phyloP scores from a whole-genome alignment of 2,113 vertebrate species.

The Isichthys henryi region DNA sequence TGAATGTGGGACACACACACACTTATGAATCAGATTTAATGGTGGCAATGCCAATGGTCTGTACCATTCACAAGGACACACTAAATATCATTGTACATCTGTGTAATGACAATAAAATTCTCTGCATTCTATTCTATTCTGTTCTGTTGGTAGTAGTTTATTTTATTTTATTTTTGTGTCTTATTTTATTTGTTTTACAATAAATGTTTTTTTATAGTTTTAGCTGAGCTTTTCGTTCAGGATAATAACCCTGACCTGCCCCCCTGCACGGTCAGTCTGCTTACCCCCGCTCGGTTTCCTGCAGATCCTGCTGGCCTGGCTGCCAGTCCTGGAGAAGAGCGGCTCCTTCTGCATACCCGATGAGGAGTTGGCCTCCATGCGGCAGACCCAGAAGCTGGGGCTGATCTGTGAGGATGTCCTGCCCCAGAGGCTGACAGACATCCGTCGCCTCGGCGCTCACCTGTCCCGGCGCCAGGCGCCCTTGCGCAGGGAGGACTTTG shows the following conservation, averaged over 20 bases:
- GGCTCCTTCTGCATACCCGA: conserved; percentile 68
- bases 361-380: conserved; percentile 75
- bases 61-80: too few species aligned
- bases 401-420: conserved; percentile 76
- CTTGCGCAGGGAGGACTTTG: conserved; percentile 78
- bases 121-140: too few species aligned
- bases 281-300: conserved; percentile 4
- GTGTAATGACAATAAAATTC: too few species aligned
- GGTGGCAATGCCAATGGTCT: too few species aligned
- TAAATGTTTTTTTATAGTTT: background rate
- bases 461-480: conserved; percentile 47
- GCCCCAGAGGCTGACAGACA: conserved; percentile 75
- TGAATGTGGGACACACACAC: too few species aligned
- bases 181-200: background rate
- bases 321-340: conserved; percentile 60
- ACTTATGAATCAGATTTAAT: too few species aligned
- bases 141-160: background rate
- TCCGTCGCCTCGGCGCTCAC: conserved; percentile 63
- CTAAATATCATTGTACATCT: too few species aligned
- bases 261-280: background rate
- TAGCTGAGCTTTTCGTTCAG: background rate
- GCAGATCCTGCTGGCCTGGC: conserved; percentile 78
- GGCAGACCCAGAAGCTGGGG: conserved; percentile 65
- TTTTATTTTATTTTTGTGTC: background rate
- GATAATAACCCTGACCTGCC: background rate